Base-by-base conservation (phyloP, 23 tunicate genomes). In the Trididemnum nubilum region DNA sequence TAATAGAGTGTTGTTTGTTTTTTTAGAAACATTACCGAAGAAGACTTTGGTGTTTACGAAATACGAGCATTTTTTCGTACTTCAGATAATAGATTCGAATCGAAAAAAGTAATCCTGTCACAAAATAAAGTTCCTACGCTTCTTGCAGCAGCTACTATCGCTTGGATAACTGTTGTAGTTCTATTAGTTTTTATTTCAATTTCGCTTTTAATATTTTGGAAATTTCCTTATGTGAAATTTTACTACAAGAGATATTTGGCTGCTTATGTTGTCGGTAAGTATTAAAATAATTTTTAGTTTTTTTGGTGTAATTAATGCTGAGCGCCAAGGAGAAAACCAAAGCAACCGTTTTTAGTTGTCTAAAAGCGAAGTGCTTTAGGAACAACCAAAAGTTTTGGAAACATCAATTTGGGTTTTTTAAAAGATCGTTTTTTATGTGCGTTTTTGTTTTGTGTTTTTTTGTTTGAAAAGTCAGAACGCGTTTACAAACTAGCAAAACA, bases 231-330 rank as follows among this genome's bases (percentile, higher is more conserved):
- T 26, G 29, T 61, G 5, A 61, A 61, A 61, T 23, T 61, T 15
- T 61, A 61, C 26, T 61, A 61, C 67, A 61, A 61, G 26, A 22
- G 67, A 61, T 61, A n/a, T 5, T 61, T 61, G 26, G 67, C 67
- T 12, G 67, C 67, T 21, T 15, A 12, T 24, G n/a, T 22, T 12
- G n/a, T 4, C 26, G 26, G 67, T 61, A 24, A 21, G 67, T 61
- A 61, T 4, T n/a, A n/a, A n/a, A n/a, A n/a, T n/a, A n/a, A n/a
- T n/a, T n/a, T n/a, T n/a, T n/a, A n/a, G n/a, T n/a, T n/a, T n/a
- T n/a, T n/a, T n/a, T n/a, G n/a, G n/a, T n/a, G n/a, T n/a, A n/a
- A n/a, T n/a, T n/a, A n/a, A n/a, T n/a, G n/a, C n/a, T n/a, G n/a
- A n/a, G n/a, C n/a, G n/a, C n/a, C n/a, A n/a, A n/a, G n/a, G n/a